A percentile compares a stretch with the other conserved stretches of the same genome.
Evolutionary conservation across 2,888 invertebrate genomes (phyloP).

Genomic region (Pseudococcus viburni): DNA sequence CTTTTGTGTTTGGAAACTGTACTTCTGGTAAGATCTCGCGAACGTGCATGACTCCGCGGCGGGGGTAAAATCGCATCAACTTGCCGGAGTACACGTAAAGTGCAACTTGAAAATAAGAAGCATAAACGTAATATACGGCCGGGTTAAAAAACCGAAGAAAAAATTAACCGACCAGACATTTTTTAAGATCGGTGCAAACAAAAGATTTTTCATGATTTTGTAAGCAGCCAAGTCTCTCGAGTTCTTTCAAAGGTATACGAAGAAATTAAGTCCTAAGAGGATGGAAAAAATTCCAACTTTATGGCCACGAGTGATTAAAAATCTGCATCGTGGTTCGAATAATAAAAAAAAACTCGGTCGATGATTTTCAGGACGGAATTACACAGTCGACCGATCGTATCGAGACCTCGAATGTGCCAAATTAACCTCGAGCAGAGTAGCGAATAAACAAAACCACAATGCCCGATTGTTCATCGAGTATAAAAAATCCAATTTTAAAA

Average conservation of each 20-base stretch:
- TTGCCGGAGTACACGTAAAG: slow-evolving; percentile 14
- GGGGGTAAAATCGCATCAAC: slow-evolving; percentile 15
- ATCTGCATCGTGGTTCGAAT: no score
- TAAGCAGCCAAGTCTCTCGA: slow-evolving; percentile 39
- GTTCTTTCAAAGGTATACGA: neutral
- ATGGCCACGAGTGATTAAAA: neutral
- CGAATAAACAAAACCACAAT: neutral
- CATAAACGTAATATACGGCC: slow-evolving; percentile 40
- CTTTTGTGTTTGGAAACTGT: slow-evolving; percentile 13
- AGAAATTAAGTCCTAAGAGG: slow-evolving; percentile 12
- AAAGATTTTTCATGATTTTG: slow-evolving; percentile 42
- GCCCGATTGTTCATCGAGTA: neutral
- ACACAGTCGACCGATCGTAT: neutral
- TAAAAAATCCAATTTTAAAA: neutral
- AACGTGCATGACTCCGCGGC: neutral
- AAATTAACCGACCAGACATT: slow-evolving; percentile 51
- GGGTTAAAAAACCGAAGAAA: neutral
- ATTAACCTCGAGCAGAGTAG: neutral
- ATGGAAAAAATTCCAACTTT: neutral
- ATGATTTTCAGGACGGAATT: no score
- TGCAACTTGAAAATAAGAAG: slow-evolving; percentile 52
- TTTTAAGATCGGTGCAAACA: neutral
- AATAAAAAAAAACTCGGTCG: no score
- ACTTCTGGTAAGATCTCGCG: neutral
- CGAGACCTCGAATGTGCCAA: neutral